These are phyloP conservation scores for Toxonevra muliebris DNA, from an alignment of 2,888 invertebrate genomes.

Conservation along the genomic window DNA sequence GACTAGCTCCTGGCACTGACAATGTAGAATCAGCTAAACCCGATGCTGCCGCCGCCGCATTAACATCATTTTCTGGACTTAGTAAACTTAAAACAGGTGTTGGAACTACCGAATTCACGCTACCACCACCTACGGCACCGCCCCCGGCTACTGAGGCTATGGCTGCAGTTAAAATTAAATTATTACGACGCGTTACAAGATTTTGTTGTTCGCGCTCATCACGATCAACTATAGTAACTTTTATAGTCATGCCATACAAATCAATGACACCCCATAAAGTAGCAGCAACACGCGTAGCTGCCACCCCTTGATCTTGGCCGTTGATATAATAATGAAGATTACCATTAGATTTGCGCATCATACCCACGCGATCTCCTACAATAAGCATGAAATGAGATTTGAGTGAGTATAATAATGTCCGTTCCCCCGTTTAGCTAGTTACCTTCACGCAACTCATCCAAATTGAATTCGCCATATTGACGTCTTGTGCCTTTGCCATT, in stretches of 20 bases:
- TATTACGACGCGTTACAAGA: constrained; percentile 75
- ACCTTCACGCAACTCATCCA: constrained; percentile 89
- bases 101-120: constrained; percentile 42
- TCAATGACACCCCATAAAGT: constrained; percentile 95
- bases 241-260: constrained; percentile 93
- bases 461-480: constrained; percentile 92
- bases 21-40: constrained; percentile 48
- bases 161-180: constrained; percentile 62
- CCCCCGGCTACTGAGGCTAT: constrained; percentile 34
- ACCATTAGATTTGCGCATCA: constrained; percentile 86
- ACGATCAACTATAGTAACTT: constrained; percentile 86
- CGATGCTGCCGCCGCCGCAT: constrained; percentile 49
- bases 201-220: constrained; percentile 82
- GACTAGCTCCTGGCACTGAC: constrained; percentile 46
- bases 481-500: constrained; percentile 94
- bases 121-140: constrained; percentile 35
- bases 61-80: constrained; percentile 60
- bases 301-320: constrained; percentile 91
- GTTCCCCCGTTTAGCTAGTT: not conserved
- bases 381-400: not conserved
- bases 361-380: constrained; percentile 84
- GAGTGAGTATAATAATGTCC: not conserved
- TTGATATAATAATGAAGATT: constrained; percentile 94
- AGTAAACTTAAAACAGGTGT: constrained; percentile 60
- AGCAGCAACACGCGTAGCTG: constrained; percentile 81